Evolutionary conservation across 1,140 invertebrate genomes (phyloP), one percentile per base, ranked within the genome.

Genomic region (Cyclina sinensis): DNA sequence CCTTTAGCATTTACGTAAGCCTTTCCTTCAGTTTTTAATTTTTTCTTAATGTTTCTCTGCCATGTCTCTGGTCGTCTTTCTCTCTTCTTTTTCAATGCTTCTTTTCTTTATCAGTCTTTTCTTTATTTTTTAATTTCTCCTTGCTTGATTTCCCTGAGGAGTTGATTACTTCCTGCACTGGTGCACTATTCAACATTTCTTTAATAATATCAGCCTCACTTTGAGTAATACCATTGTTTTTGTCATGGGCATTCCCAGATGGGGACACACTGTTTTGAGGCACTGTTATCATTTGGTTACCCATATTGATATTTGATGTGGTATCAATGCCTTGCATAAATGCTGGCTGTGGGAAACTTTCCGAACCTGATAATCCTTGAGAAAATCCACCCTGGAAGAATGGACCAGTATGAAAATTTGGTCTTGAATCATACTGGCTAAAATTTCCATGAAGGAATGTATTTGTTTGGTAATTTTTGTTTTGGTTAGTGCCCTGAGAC

Each of bases 21-120:
- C 32, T 80, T 87, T 11, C 85, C 85, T 70, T 87, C 85, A 24
- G 85, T 87, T 54, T 87, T 87, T 80, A 87, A 80, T 37, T 80
- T 79, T 78, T 87, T 87, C 62, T 87, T 87, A 32, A 87, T 65
- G 57, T 87, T 87, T 70, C 85, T 62, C n/a, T 87, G 85, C 85
- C 85, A 87, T 7, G 85, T 87, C 46, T 87, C 85, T n/a, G 85
- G 85, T 32, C 85, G 27, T 65, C 76, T 37, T 51, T 87, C 85
- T 24, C 85, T 57, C 35, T 87, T 87, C 37, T 48, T 87, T 51
- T 87, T 87, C 39, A 48, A 18, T 30, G 59, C 27, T 48, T 80
- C 76, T 54, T 87, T 87, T 79, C 51, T 37, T 82, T 82, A 11
- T 82, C 80, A 43, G 3, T 30, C n/a, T 82, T 68, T 27, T 46